Evolutionary conservation across 2,888 invertebrate genomes (phyloP).

Genomic region (Ctena decussata): DNA sequence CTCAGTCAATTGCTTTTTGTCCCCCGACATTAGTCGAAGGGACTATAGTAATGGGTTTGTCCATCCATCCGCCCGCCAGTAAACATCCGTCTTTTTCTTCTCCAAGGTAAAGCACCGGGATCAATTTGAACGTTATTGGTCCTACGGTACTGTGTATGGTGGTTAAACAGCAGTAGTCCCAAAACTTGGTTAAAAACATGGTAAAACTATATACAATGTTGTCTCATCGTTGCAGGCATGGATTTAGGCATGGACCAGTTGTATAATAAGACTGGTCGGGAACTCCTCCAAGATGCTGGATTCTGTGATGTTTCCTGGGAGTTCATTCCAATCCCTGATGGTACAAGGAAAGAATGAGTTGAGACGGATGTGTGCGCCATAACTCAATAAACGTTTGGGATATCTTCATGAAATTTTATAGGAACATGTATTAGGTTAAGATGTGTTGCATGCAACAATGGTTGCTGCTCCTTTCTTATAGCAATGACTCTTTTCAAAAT

Average conservation of each 20-base stretch:
- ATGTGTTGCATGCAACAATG: too few species aligned
- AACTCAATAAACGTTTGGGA: too few species aligned
- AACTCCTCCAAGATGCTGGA: constrained; percentile 12
- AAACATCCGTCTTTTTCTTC: too few species aligned
- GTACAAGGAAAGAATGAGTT: constrained; percentile 17
- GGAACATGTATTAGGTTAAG: too few species aligned
- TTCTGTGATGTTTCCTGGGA: neutral
- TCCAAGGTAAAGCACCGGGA: neutral
- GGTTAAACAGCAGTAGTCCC: neutral
- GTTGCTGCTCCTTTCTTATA: too few species aligned
- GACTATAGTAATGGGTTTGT: too few species aligned
- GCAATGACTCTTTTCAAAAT: too few species aligned
- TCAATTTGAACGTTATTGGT: neutral
- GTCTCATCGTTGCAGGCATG: neutral
- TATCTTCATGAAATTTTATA: too few species aligned
- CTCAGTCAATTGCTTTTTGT: too few species aligned
- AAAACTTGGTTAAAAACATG: neutral
- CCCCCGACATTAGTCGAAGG: too few species aligned
- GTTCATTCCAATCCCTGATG: constrained; percentile 7
- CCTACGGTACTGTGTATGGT: neutral
- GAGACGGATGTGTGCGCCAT: neutral
- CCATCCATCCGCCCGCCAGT: too few species aligned
- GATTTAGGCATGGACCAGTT: neutral
- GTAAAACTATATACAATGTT: neutral
- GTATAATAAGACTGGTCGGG: neutral